These are phyloP conservation scores for Trogon surrucura DNA, from an alignment of 2,113 vertebrate species.

Conservation along the genomic window DNA sequence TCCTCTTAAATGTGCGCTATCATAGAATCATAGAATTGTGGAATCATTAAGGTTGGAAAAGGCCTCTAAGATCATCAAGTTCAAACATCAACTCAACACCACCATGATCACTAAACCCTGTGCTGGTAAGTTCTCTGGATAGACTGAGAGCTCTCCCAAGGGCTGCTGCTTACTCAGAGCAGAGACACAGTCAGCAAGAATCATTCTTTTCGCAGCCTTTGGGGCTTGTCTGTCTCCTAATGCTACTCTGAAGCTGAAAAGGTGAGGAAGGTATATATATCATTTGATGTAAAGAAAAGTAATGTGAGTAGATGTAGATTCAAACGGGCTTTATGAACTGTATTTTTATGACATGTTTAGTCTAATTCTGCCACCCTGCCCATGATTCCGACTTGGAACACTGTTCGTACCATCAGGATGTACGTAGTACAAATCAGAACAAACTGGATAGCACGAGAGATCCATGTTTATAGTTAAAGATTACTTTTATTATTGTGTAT, in stretches of 20 bases:
- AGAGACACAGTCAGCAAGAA: neutral
- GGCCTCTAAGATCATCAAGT: too few relatives aligned
- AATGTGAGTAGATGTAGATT: neutral
- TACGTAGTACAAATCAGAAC: neutral
- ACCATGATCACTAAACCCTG: too few relatives aligned
- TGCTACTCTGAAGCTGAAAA: neutral
- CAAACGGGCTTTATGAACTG: too few relatives aligned
- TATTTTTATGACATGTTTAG: neutral
- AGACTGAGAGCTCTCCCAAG: neutral
- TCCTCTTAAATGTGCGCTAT: neutral
- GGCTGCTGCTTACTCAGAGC: neutral
- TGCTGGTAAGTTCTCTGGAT: neutral
- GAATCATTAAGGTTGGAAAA: too few relatives aligned
- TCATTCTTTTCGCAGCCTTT: neutral
- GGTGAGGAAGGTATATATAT: neutral
- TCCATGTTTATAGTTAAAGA: neutral
- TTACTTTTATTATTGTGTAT: neutral
- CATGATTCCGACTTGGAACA: neutral
- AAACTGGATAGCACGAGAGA: neutral
- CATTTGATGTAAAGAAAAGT: neutral
- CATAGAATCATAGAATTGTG: too few relatives aligned
- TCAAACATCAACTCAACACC: too few relatives aligned
- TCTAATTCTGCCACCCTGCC: neutral
- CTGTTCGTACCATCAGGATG: neutral
- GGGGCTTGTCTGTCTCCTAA: neutral